These are phyloP conservation scores for Osmoderma eremita DNA, from an alignment of 2,888 invertebrate species.

Conservation along the genomic window DNA sequence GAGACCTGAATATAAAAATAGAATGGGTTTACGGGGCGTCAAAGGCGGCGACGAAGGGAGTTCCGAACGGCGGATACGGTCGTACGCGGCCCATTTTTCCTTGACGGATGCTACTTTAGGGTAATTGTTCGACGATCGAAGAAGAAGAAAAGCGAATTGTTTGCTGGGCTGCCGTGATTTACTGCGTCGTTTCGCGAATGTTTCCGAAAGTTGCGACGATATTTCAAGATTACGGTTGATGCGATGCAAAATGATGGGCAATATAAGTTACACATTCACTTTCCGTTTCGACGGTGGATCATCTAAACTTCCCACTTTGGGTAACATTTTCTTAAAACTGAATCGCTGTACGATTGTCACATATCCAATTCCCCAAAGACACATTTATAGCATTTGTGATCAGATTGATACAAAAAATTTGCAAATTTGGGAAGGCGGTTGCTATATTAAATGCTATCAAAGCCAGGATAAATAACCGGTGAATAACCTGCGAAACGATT, in stretches of 20 bases:
- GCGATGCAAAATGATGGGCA: constrained; percentile 12
- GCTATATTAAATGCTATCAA: no score
- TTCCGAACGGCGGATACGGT: constrained; percentile 1
- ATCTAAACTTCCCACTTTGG: neutral
- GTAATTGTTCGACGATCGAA: constrained; percentile 37
- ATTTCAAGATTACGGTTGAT: constrained; percentile 35
- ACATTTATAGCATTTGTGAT: neutral
- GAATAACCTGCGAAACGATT: no score
- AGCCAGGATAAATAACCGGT: no score
- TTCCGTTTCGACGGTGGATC: constrained; percentile 4
- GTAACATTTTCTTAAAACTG: neutral
- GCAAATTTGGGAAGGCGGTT: no score
- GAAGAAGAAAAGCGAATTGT: constrained; percentile 34
- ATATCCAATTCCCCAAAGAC: neutral
- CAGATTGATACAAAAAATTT: no score
- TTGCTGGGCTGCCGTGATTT: constrained; percentile 33
- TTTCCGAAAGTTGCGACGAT: constrained; percentile 26
- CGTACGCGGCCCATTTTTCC: neutral
- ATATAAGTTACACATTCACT: constrained; percentile 18
- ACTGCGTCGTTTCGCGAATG: constrained; percentile 28
- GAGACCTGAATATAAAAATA: constrained; percentile 53
- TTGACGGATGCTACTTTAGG: constrained; percentile 29
- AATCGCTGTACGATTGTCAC: neutral
- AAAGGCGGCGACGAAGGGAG: neutral
- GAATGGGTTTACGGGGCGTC: constrained; percentile 31